A percentile compares a stretch with the other conserved stretches of the same genome.
phyloP scores from a whole-genome alignment of 2,113 vertebrate genomes.

The Drymodes brunneopygia region DNA sequence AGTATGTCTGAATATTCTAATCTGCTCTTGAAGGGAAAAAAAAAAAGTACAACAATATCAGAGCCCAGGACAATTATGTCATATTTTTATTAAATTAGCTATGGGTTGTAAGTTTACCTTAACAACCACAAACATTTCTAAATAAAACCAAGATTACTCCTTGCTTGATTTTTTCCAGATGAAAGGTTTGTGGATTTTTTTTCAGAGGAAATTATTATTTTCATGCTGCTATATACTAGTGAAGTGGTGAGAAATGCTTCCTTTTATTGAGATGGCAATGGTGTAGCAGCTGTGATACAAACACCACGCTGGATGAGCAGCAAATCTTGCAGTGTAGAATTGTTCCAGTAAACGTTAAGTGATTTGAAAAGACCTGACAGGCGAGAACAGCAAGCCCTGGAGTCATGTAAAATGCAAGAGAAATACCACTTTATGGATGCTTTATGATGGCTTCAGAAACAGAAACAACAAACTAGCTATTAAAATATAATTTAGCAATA shows the following conservation, averaged over 20 bases:
- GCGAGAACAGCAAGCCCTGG: conserved; percentile 86
- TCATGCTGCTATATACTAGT: conserved; percentile 32
- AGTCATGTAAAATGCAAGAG: conserved; percentile 95
- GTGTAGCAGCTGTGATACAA: conserved; percentile 71
- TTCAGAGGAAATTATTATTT: conserved; percentile 54
- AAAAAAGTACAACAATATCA: not conserved
- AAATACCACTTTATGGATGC: conserved; percentile 76
- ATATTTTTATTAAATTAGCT: conserved; percentile 19
- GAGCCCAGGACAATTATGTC: not conserved
- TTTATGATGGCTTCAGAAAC: conserved; percentile 69
- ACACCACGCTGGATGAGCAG: conserved; percentile 73
- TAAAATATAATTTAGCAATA: conserved; percentile 61
- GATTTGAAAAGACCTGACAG: conserved; percentile 94
- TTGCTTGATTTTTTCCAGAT: conserved; percentile 31
- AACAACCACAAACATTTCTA: conserved; percentile 18
- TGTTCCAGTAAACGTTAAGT: conserved; percentile 82
- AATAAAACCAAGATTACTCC: conserved; percentile 11
- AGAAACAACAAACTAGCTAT: conserved; percentile 72
- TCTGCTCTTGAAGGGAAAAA: not conserved
- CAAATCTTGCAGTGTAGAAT: conserved; percentile 77
- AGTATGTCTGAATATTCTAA: conserved; percentile 49
- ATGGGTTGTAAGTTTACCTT: conserved; percentile 22
- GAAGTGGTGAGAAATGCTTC: conserved; percentile 62
- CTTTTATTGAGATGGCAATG: conserved; percentile 62
- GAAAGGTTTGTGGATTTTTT: conserved; percentile 27